Conservation (phyloP, 2,888 invertebrate species). For the Machimus atricapillus region DNA sequence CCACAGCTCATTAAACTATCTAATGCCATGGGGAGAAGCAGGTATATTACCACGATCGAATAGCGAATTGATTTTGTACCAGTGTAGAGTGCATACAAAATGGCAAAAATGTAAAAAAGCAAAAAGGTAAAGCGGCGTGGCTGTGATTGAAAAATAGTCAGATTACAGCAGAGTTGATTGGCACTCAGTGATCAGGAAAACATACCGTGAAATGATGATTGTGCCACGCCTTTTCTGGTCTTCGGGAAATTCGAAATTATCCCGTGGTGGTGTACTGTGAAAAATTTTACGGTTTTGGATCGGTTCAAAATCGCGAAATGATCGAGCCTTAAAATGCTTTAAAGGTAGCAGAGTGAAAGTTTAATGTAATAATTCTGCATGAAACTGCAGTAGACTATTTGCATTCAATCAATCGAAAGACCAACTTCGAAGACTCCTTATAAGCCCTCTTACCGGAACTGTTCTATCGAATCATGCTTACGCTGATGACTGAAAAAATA, state of each 20-base stretch:
- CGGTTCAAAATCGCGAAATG: not conserved
- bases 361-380: not conserved
- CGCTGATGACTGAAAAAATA: not conserved
- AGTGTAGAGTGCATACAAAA: not conserved
- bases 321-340: not conserved
- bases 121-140: not conserved
- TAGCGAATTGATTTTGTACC: not conserved
- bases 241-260: not conserved
- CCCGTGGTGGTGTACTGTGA: not conserved
- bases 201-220: not conserved
- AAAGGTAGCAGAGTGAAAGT: not conserved
- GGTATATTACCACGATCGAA: not conserved
- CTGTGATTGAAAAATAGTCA: not conserved
- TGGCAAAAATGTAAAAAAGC: not conserved
- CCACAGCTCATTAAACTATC: not conserved
- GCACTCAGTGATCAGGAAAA: conserved; percentile 1
- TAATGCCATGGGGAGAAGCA: not conserved
- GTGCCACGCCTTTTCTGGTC: not conserved
- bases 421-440: not conserved
- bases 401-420: not conserved
- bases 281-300: not conserved
- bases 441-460: not conserved
- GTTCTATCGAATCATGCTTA: not conserved
- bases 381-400: not conserved
- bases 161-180: not conserved